A percentile compares a stretch with the other conserved stretches of the same genome.
phyloP scores from a whole-genome alignment of 2,797 vertebrate genomes.

The Eleutherodactylus coqui region DNA sequence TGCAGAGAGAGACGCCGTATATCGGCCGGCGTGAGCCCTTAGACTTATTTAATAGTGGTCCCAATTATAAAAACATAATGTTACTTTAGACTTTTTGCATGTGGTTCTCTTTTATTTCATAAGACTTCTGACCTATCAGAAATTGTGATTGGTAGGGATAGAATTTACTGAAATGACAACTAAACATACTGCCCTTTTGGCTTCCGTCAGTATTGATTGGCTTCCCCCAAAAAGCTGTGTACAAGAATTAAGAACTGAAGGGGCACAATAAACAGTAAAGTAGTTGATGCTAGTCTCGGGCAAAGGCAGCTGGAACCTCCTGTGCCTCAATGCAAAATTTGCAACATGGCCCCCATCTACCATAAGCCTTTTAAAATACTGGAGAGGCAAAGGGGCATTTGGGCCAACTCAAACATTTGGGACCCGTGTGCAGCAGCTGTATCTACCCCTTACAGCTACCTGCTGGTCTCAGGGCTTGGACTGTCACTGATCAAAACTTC shows the following conservation, averaged over 20 bases:
- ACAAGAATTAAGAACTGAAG: neutral
- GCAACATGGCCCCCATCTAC: neutral
- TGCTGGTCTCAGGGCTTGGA: neutral
- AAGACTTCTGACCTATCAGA: no score
- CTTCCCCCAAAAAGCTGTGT: neutral
- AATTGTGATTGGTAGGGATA: no score
- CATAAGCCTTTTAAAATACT: neutral
- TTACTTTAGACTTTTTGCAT: no score
- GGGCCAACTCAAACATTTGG: no score
- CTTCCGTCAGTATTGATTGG: neutral
- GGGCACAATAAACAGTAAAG: neutral
- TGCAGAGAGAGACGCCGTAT: no score
- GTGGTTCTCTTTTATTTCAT: neutral
- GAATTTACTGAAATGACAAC: no score
- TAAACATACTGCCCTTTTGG: no score
- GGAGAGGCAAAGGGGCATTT: neutral
- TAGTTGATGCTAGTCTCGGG: neutral
- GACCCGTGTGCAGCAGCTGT: no score
- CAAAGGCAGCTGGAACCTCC: neutral
- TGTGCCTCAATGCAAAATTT: neutral
- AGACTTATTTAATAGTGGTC: no score
- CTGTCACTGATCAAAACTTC: neutral
- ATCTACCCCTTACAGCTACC: no score
- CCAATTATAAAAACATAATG: no score
- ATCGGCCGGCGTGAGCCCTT: no score